Evolutionary conservation across 2,888 invertebrate genomes (phyloP), one percentile per base, ranked within the genome.

Genomic region (Nomada hirtipes): DNA sequence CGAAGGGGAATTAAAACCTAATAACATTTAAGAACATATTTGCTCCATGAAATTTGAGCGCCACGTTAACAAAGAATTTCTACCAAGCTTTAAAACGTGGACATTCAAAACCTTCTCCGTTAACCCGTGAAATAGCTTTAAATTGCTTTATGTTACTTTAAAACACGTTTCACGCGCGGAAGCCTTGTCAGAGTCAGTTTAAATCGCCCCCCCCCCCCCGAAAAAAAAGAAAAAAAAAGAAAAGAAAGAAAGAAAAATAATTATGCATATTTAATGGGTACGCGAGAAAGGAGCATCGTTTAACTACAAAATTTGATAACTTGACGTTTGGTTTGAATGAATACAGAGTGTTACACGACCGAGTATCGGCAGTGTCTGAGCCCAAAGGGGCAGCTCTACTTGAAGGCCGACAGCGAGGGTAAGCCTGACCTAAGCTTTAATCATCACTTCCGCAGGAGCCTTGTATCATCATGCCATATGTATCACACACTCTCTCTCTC

Each of bases 361-460:
- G 96, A 96, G 95, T 96, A 95, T 95, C 96, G 97, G 94, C 96
- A 96, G 93, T 96, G 96, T 95, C 96, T 97, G 95, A 96, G 96
- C 95, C 96, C 96, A 92, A 95, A 96, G 95, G 97, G 97, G 94
- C 96, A 96, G 95, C 96, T 96, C 94, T 97, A 97, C 96, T 96
- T 97, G 95, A 97, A 97, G 95, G 96, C 96, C 94, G 97, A 97
- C 95, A 96, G 95, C 95, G 96, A 96, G 95, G 97, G 97, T 97
- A 97, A 97, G 97, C 94, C 92, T 89, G 90, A 92, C 90, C 91
- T 91, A 92, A 91, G 89, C 89, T 92, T 91, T 91, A 92, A 91
- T 92, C 91, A 92, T 89, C 92, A 92, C 91, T 91, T 91, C 89
- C 90, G 89, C 92, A 90, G 93, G 92, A 92, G 89, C 89, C 89